Evolutionary conservation across 2,113 vertebrate genomes (phyloP).

Genomic region (Carlito syrichta): DNA sequence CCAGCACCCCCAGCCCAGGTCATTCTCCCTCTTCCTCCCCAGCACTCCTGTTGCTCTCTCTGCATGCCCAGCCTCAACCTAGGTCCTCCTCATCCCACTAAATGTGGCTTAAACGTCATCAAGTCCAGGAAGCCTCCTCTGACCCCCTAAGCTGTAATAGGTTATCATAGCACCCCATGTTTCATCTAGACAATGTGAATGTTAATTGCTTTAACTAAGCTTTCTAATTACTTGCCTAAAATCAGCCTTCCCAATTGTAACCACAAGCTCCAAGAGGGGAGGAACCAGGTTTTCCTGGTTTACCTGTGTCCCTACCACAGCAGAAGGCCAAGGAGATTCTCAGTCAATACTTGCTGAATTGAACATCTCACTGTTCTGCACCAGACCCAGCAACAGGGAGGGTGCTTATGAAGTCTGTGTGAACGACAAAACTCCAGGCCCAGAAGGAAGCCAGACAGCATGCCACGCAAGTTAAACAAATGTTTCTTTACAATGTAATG

Average conservation of each 20-base stretch:
- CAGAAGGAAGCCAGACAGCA: rapidly evolving
- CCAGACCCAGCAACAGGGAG: rapidly evolving
- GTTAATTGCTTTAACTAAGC: not conserved
- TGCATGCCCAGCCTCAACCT: not conserved
- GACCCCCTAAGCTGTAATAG: too few species aligned
- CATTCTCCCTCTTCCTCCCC: too few species aligned
- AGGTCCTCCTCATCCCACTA: not conserved
- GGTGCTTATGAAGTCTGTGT: rapidly evolving
- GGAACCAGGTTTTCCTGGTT: not conserved
- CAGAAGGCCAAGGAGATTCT: not conserved
- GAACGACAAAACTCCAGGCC: not conserved
- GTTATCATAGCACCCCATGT: not conserved
- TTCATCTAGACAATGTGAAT: not conserved
- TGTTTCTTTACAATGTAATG: not conserved
- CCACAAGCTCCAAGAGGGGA: not conserved
- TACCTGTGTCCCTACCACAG: rapidly evolving
- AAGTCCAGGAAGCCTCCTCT: not conserved
- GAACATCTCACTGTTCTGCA: not conserved
- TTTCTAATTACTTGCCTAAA: not conserved
- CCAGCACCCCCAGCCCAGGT: not conserved
- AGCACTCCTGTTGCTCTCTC: not conserved
- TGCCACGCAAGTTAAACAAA: not conserved
- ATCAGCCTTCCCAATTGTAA: not conserved
- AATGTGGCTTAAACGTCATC: rapidly evolving
- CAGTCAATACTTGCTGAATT: rapidly evolving